Evolutionary conservation across 2,888 invertebrate genomes (phyloP).

Genomic region (Aphidius colemani): DNA sequence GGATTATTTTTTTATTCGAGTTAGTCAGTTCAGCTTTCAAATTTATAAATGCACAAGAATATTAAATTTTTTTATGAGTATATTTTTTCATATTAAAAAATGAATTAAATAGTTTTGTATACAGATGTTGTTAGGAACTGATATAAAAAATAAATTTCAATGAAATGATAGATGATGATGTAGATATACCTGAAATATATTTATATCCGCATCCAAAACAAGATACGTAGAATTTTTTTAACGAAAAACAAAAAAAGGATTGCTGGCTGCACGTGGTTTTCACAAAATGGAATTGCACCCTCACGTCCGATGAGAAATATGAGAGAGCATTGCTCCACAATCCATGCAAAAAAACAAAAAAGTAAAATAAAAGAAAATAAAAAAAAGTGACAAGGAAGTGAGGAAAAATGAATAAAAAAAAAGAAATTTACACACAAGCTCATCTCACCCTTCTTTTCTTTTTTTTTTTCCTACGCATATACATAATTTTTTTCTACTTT

Average conservation of each 20-base stretch:
- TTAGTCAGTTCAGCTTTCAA: no score
- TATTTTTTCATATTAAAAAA: no score
- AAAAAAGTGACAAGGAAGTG: conserved; percentile 12
- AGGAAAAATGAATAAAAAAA: conserved; percentile 6
- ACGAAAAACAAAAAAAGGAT: neutral
- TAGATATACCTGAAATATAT: neutral
- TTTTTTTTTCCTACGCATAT: neutral
- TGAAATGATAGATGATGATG: neutral
- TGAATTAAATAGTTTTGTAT: no score
- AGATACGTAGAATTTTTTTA: neutral
- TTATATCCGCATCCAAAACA: no score
- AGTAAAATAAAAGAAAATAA: conserved; percentile 6
- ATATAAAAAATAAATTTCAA: no score
- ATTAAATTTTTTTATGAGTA: no score
- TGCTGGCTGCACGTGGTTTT: conserved; percentile 17
- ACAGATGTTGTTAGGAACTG: no score
- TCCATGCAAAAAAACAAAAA: conserved; percentile 13
- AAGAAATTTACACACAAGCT: conserved; percentile 3
- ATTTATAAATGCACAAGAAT: no score
- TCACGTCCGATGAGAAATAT: conserved; percentile 17
- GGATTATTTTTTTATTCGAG: no score
- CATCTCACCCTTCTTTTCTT: conserved; percentile 11
- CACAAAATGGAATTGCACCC: conserved; percentile 28
- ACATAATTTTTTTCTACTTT: neutral
- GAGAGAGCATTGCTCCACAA: neutral